Conservation (phyloP, 92 coral and sea anemone genomes). For the Scolanthus callimorphus region DNA sequence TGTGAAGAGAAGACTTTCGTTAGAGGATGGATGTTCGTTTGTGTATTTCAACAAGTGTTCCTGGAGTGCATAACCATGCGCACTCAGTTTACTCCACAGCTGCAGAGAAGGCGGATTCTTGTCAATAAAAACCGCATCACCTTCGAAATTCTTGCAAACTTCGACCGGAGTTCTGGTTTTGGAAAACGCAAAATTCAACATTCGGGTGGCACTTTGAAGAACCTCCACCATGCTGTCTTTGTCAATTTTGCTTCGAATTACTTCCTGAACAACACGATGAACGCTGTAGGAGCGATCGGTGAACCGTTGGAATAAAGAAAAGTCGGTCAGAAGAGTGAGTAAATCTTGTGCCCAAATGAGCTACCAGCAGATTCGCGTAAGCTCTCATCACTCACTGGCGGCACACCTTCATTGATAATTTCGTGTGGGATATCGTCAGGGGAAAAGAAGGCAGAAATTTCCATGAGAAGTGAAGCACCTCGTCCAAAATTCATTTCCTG, state of each 20-base stretch:
- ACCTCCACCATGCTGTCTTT: constrained; percentile 3
- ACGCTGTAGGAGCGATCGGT: constrained; percentile 57
- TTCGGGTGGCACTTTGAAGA: constrained; percentile 52
- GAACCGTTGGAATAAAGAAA: constrained; percentile 71
- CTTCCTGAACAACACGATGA: constrained; percentile 90
- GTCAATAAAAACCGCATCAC: constrained; percentile 45
- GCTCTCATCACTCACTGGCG: constrained; percentile 23
- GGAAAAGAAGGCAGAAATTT: constrained; percentile 65
- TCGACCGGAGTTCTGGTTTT: constrained; percentile 48
- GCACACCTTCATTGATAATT: constrained; percentile 69
- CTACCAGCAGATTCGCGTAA: constrained; percentile 14
- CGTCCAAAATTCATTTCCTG: constrained; percentile 30
- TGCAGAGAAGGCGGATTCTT: constrained; percentile 63
- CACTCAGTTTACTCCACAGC: constrained; percentile 62
- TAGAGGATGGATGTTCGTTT: neutral
- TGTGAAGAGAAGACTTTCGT: constrained; percentile 26
- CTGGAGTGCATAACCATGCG: constrained; percentile 52
- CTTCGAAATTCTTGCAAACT: constrained; percentile 54
- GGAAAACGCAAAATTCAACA: constrained; percentile 52
- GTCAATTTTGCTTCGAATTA: constrained; percentile 46
- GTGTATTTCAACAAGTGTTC: constrained; percentile 29
- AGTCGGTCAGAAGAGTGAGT: constrained; percentile 62
- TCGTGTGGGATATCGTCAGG: constrained; percentile 80
- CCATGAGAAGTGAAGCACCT: constrained; percentile 50
- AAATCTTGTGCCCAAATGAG: constrained; percentile 43